Evolutionary conservation across 1,140 invertebrate genomes (phyloP).

Genomic region (Ericerus pela): DNA sequence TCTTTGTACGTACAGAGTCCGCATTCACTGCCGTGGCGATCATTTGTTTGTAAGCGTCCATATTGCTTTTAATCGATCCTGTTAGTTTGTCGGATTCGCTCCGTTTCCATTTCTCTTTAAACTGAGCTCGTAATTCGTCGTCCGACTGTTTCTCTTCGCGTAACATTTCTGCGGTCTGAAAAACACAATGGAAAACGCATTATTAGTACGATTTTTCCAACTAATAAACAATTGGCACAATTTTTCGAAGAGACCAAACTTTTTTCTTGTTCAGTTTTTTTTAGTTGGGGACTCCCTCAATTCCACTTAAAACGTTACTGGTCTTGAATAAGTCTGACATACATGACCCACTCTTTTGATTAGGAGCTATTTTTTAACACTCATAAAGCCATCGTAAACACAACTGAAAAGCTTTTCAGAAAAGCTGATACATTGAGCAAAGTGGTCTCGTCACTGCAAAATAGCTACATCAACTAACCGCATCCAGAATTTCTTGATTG

Average conservation of each 20-base stretch:
- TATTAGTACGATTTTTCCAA: not conserved
- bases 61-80: constrained; percentile 69
- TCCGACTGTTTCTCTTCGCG: constrained; percentile 86
- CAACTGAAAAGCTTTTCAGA: too few species aligned
- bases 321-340: too few species aligned
- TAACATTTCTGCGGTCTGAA: constrained; percentile 64
- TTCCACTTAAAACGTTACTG: too few species aligned
- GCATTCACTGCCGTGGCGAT: constrained; percentile 76
- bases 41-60: constrained; percentile 79
- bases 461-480: constrained; percentile 39
- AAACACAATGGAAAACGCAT: constrained; percentile 13
- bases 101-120: constrained; percentile 81
- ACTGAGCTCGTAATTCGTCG: constrained; percentile 70
- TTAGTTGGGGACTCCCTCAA: too few species aligned
- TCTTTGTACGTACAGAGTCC: constrained; percentile 43
- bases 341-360: too few species aligned
- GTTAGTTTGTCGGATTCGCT: constrained; percentile 78
- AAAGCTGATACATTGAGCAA: too few species aligned
- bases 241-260: too few species aligned
- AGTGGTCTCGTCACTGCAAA: too few species aligned
- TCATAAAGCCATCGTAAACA: too few species aligned
- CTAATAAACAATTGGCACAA: not conserved
- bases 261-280: too few species aligned
- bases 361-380: too few species aligned
- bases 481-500: constrained; percentile 90